These are phyloP conservation scores for Trissolcus basalis DNA, from an alignment of 1,140 invertebrate genomes.

Conservation along the genomic window DNA sequence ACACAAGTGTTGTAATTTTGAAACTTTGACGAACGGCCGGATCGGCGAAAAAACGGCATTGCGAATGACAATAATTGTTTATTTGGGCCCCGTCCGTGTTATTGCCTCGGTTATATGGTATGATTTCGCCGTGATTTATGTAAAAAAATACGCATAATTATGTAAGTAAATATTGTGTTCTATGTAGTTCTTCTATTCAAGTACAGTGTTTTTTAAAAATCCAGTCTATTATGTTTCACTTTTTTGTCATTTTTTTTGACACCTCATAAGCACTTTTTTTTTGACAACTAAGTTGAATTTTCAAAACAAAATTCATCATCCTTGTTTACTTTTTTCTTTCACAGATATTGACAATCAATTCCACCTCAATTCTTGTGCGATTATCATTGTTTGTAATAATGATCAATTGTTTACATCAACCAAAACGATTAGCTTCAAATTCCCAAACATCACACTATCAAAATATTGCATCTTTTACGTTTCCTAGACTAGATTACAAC, in stretches of 20 bases:
- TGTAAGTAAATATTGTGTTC: conserved; percentile 61
- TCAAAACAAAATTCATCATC: too few species aligned
- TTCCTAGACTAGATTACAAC: too few species aligned
- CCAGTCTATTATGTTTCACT: conserved; percentile 1
- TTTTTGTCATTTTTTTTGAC: background rate
- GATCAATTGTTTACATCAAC: too few species aligned
- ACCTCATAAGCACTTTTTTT: too few species aligned
- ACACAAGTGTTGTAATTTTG: conserved; percentile 34
- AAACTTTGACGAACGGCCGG: conserved; percentile 25
- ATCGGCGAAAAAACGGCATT: conserved; percentile 13
- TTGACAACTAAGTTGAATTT: too few species aligned
- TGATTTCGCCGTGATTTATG: conserved; percentile 53
- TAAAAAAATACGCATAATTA: conserved; percentile 57
- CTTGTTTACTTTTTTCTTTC: too few species aligned
- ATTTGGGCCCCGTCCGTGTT: conserved; percentile 19
- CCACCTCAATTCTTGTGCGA: too few species aligned
- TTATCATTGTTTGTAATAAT: too few species aligned
- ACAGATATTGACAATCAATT: too few species aligned
- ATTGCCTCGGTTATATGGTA: conserved; percentile 60
- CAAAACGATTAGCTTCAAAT: too few species aligned
- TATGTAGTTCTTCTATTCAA: conserved; percentile 21
- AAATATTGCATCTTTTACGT: too few species aligned
- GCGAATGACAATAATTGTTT: conserved; percentile 32
- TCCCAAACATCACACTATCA: too few species aligned
- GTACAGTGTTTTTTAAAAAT: background rate